Evolutionary conservation across 2,113 vertebrate species (phyloP), one percentile per base, ranked within the genome.

Genomic region (Canis aureus): DNA sequence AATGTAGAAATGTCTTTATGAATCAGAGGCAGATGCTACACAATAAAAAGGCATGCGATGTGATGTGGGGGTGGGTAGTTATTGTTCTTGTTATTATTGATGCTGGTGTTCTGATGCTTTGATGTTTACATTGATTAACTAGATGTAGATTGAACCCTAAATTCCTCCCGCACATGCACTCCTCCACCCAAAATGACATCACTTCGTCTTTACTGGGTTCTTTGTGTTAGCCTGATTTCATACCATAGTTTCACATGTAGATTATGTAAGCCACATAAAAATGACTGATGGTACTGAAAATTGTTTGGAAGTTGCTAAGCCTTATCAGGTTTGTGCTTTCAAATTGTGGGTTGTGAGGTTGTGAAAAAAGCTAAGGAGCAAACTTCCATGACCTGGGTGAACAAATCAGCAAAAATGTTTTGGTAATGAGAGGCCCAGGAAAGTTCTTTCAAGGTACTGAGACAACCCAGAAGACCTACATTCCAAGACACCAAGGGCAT

Each of bases 121-220:
- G 27, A 53, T 95, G 59, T n/a, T 82, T 90, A 43, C 19, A 51
- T 27, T 94, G 66, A 90, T 89, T 86, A 96, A 89, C 8, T 80
- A 83, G 32, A 89, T 89, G 17, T 90, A 73, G 67, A 73, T 32
- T 59, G 69, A 94, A 92, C 43, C 84, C 71, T 91, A 38, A 49
- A 93, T 69, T 89, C 73, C 53, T 32, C 69, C 67, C n/a, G 62
- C 25, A 51, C 38, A 17, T 2, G 11, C 1, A 22, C 29, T 92
- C 74, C 25, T 86, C n/a, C 83, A 59, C 57, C 13, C 71, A 53
- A 55, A 78, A 25, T 93, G 73, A 69, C 69, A 71, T 38, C 60
- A 83, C 13, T 73, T 55, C 38, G 1, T 91, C 89, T 93, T 71
- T 35, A 19, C 43, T 76, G 60, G 35, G 55, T 43, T 59, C 11